Conservation (phyloP, 2,888 invertebrate genomes). For the Epistrophella euchroma region DNA sequence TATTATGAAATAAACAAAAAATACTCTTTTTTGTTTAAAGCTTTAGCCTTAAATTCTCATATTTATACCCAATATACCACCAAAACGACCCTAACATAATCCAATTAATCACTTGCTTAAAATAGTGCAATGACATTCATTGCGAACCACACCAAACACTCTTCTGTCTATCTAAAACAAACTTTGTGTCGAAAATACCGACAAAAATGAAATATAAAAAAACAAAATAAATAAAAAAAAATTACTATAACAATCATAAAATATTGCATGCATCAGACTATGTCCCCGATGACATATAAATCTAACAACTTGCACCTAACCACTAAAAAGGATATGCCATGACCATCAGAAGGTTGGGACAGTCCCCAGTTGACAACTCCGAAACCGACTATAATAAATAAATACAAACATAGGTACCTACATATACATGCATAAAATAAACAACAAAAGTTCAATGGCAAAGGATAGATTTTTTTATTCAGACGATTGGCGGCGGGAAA, state of each 20-base stretch:
- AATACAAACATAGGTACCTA: background rate
- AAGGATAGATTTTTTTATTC: conserved; percentile 26
- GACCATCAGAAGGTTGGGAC: background rate
- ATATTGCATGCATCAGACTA: conserved; percentile 70
- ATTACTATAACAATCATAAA: conserved; percentile 60
- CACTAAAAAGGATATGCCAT: conserved; percentile 34
- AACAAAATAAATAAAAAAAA: conserved; percentile 28
- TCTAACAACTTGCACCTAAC: conserved; percentile 66
- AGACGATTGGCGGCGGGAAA: conserved; percentile 61
- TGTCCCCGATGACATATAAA: conserved; percentile 65
- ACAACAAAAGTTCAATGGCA: conserved; percentile 32
- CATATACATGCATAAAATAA: background rate
- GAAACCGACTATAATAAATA: conserved; percentile 14
- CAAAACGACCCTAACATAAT: conserved; percentile 16
- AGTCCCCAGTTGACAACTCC: conserved; percentile 25
- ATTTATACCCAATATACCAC: too few species aligned
- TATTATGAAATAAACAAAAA: too few species aligned
- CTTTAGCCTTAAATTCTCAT: too few species aligned
- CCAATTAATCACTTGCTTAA: conserved; percentile 55
- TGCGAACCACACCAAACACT: conserved; percentile 29
- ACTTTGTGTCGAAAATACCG: conserved; percentile 6
- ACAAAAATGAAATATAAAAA: background rate
- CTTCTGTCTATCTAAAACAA: conserved; percentile 26
- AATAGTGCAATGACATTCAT: conserved; percentile 59
- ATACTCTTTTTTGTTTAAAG: too few species aligned